Percentiles rank a stretch among this genome's conserved stretches.
These are phyloP conservation scores for Eublepharis macularius DNA, from an alignment of 2,113 vertebrate species.

Conservation along the genomic window DNA sequence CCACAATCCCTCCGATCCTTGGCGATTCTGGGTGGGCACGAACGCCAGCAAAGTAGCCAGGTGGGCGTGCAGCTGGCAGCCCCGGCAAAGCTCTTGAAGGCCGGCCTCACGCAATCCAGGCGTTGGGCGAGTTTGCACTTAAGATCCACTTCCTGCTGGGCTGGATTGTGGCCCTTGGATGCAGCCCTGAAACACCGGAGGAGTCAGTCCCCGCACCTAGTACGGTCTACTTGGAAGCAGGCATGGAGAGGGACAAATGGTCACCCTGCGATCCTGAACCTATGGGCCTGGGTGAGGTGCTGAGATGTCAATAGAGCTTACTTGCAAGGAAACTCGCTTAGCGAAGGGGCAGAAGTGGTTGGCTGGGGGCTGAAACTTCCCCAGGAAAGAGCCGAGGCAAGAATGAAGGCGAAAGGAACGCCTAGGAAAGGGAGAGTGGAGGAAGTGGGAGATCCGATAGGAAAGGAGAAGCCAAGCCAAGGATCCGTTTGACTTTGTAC, in stretches of 20 bases:
- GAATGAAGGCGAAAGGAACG: not conserved
- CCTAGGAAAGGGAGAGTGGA: not conserved
- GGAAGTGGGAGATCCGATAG: not conserved
- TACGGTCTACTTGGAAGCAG: not conserved
- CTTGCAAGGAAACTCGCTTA: not conserved
- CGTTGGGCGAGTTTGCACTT: too few species aligned
- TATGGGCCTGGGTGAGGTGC: not conserved
- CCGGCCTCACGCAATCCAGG: not conserved
- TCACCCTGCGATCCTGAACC: too few species aligned
- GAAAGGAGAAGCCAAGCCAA: not conserved
- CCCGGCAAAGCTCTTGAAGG: too few species aligned
- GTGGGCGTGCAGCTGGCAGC: too few species aligned
- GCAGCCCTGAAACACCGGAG: too few species aligned
- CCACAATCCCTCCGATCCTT: not conserved
- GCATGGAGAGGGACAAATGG: not conserved
- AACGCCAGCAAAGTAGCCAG: not conserved
- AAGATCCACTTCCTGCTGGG: too few species aligned
- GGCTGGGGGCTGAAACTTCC: not conserved
- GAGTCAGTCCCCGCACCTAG: not conserved
- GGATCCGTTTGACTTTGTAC: not conserved
- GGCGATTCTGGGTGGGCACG: not conserved
- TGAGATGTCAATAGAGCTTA: too few species aligned
- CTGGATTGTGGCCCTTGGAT: not conserved
- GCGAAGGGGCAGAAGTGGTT: not conserved
- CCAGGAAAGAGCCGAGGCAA: not conserved